phyloP scores from a whole-genome alignment of 2,888 invertebrate genomes.

The Epirrita christyi region DNA sequence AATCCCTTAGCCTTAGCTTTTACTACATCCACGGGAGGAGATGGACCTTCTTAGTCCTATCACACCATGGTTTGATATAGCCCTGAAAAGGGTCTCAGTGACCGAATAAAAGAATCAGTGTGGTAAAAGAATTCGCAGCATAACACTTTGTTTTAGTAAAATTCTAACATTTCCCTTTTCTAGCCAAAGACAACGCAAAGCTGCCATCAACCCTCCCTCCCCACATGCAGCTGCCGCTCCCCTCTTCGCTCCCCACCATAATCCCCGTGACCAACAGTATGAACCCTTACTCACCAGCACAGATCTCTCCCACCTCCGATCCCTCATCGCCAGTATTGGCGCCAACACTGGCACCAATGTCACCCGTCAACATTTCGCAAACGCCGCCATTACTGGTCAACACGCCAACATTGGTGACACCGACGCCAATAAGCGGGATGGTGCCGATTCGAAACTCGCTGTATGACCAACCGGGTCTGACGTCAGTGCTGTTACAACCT shows the following conservation, averaged over 20 bases:
- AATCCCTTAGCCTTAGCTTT: no score
- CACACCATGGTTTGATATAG: no score
- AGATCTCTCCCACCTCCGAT: slow-evolving; percentile 1
- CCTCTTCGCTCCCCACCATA: slow-evolving; percentile 60
- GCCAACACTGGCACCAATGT: slow-evolving; percentile 32
- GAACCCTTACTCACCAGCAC: slow-evolving; percentile 17
- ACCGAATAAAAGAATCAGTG: no score
- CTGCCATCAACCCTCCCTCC: slow-evolving; percentile 52
- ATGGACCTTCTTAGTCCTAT: no score
- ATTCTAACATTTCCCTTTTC: slow-evolving; percentile 31
- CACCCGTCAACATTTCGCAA: slow-evolving; percentile 56
- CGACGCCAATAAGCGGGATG: slow-evolving; percentile 68
- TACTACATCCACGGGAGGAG: no score
- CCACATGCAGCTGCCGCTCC: slow-evolving; percentile 63
- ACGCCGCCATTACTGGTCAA: slow-evolving; percentile 49
- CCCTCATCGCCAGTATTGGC: background rate
- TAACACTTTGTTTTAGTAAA: no score
- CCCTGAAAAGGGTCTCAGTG: no score
- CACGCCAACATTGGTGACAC: slow-evolving; percentile 56
- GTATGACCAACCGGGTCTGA: slow-evolving; percentile 71
- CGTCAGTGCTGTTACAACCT: slow-evolving; percentile 74
- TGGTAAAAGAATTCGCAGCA: no score
- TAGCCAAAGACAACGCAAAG: slow-evolving; percentile 65
- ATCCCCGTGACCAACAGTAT: no score
- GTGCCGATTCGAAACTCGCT: slow-evolving; percentile 74